A percentile compares a stretch with the other conserved stretches of the same genome.
phyloP scores from a whole-genome alignment of 2,888 invertebrate species.

The Drosophila multiciliata region DNA sequence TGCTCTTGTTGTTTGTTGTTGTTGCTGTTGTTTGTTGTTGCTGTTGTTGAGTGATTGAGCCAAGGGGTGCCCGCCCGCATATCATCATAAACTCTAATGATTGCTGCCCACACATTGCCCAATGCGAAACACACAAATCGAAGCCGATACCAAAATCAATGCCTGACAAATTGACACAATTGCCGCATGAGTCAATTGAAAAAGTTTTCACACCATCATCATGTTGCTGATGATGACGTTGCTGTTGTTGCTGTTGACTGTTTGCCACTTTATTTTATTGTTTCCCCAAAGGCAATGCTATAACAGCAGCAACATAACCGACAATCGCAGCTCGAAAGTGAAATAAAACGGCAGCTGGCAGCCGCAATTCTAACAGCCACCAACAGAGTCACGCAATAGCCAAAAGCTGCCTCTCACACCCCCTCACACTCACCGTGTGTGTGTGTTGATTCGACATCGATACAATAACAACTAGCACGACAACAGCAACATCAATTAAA shows the following conservation, averaged over 20 bases:
- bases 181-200: constrained; percentile 80
- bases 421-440: constrained; percentile 8
- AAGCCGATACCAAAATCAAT: constrained; percentile 77
- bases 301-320: constrained; percentile 30
- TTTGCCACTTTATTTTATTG: constrained; percentile 81
- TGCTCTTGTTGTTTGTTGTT: constrained; percentile 57
- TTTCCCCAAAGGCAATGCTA: constrained; percentile 74
- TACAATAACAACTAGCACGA: constrained; percentile 29
- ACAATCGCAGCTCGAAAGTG: constrained; percentile 57
- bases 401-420: constrained; percentile 39
- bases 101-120: constrained; percentile 67
- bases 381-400: constrained; percentile 57
- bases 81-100: constrained; percentile 66
- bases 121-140: constrained; percentile 54
- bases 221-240: constrained; percentile 42
- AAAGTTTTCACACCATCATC: constrained; percentile 61
- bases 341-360: constrained; percentile 72
- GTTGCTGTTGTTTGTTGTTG: constrained; percentile 22
- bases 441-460: constrained; percentile 26
- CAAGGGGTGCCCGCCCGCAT: constrained; percentile 65
- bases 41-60: constrained; percentile 37
- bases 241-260: constrained; percentile 59
- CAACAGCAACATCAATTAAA: constrained; percentile 70
- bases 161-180: constrained; percentile 81
- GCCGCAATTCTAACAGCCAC: constrained; percentile 68